Base-by-base conservation (phyloP, 2,888 invertebrate genomes). In the Sylvicola fuscatus region DNA sequence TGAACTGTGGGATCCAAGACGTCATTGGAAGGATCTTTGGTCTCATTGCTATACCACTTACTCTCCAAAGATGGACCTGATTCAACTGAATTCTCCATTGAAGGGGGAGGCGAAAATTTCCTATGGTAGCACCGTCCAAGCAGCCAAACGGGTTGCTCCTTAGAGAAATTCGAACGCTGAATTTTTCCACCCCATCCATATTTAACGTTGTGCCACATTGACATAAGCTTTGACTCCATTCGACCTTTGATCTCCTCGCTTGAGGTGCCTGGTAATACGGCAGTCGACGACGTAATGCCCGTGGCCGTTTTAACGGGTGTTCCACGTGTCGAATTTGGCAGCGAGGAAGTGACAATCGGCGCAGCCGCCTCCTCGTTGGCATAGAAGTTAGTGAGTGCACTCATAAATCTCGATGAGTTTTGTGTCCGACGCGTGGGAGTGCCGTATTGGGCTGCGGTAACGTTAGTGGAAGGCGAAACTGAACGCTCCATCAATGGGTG, bases 151-250 rank as follows among this genome's bases (percentile, higher is more conserved):
- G 87, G 84, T 42, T 81, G 81, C 60, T 86, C 84, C 58, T 80
- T 81, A 1, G 81, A 83, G 47, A 79, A 76, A 46, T 69, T 72
- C 2, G 77, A 71, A 45, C 72, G 70, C 21, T 21, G 21, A 42
- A 82, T 60, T 58, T 86, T 86, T 1, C 78, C 70, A 36, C 75
- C 72, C 79, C 80, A 83, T 33, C 78, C 86, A 60, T 84, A 86
- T 62, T 84, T 86, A 39, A 89, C 74, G 58, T 87, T 87, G 56
- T 87, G 86, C 86, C 86, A 87, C 71, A 86, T 80, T 29, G 84
- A 82, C 49, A 83, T 58, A 35, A 89, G 56, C 42, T 79, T 75
- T 16, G 80, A 79, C 56, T 86, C 86, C 44, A 87, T 72, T 62
- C 75, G 82, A 47, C 72, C 71, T 54, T 75, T 75, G 37, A 70